Percentiles rank a stretch among this genome's conserved stretches.
Evolutionary conservation across 2,797 vertebrate genomes (phyloP).

Genomic region (Morus bassanus): DNA sequence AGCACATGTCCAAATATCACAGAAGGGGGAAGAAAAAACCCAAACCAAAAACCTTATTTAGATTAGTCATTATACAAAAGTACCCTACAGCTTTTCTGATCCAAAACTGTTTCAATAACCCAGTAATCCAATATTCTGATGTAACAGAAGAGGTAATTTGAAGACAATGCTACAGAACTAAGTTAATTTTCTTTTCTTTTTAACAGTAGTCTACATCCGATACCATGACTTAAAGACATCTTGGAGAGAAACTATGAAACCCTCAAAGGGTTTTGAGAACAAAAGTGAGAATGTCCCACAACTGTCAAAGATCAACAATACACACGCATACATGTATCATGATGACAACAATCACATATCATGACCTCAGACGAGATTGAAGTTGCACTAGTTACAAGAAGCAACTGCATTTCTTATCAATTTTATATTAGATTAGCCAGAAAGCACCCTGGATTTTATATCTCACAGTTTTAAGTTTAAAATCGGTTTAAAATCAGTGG

Average conservation of each 20-base stretch:
- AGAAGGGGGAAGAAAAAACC: not conserved
- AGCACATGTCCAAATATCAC: not conserved
- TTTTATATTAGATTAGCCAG: not conserved
- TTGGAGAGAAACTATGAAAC: not conserved
- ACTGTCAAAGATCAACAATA: not conserved
- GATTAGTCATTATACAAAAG: not conserved
- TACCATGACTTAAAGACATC: not conserved
- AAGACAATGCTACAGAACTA: not conserved
- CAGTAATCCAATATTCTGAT: not conserved
- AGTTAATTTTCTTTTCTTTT: not conserved
- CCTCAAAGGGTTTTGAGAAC: not conserved
- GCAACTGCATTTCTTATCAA: not conserved
- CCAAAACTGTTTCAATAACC: not conserved
- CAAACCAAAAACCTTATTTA: not conserved
- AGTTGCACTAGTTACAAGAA: not conserved
- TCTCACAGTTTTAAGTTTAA: not conserved
- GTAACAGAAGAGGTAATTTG: not conserved
- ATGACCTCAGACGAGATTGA: not conserved
- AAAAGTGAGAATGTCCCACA: not conserved
- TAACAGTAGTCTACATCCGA: not conserved
- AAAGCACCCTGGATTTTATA: not conserved
- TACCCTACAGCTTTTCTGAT: not conserved
- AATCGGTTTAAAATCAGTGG: not conserved
- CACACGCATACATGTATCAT: too few species aligned
- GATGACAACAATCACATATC: too few species aligned